phyloP scores from a whole-genome alignment of 2,888 invertebrate species.

The Eupithecia dodoneata region DNA sequence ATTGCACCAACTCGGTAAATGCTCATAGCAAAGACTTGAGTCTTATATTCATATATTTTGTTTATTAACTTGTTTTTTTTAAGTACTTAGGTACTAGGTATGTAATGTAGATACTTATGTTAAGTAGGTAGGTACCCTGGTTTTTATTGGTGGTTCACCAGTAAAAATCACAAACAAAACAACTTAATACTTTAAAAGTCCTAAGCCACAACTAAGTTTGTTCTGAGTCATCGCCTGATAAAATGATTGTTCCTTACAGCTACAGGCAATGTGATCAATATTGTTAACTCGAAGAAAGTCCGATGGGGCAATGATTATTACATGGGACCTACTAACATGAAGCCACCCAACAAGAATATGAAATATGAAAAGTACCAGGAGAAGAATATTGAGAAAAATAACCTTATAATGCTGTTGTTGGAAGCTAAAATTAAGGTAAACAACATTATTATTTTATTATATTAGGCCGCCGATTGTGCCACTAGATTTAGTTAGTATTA shows the following conservation, averaged over 20 bases:
- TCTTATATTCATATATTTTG: too few relatives aligned
- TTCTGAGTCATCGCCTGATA: neutral
- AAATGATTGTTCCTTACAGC: slow-evolving; percentile 59
- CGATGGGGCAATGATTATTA: slow-evolving; percentile 77
- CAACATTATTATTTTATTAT: too few relatives aligned
- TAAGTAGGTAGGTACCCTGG: neutral
- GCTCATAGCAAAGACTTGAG: neutral
- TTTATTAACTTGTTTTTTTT: neutral
- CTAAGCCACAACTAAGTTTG: neutral
- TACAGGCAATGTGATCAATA: slow-evolving; percentile 78
- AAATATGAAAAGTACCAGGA: slow-evolving; percentile 48
- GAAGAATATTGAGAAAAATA: slow-evolving; percentile 63
- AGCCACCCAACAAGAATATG: slow-evolving; percentile 44
- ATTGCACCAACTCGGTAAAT: neutral
- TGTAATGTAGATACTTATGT: neutral
- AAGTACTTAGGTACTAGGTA: neutral
- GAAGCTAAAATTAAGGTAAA: slow-evolving; percentile 69
- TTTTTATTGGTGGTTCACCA: neutral
- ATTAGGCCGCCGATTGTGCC: too few relatives aligned
- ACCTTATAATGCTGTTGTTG: slow-evolving; percentile 65
- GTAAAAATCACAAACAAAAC: neutral
- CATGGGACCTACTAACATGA: slow-evolving; percentile 58
- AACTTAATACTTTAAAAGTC: neutral
- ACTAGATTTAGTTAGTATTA: too few relatives aligned
- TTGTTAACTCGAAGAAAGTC: slow-evolving; percentile 74